These are phyloP conservation scores for Venustaconcha ellipsiformis DNA, from an alignment of 1,140 invertebrate genomes.

Conservation along the genomic window DNA sequence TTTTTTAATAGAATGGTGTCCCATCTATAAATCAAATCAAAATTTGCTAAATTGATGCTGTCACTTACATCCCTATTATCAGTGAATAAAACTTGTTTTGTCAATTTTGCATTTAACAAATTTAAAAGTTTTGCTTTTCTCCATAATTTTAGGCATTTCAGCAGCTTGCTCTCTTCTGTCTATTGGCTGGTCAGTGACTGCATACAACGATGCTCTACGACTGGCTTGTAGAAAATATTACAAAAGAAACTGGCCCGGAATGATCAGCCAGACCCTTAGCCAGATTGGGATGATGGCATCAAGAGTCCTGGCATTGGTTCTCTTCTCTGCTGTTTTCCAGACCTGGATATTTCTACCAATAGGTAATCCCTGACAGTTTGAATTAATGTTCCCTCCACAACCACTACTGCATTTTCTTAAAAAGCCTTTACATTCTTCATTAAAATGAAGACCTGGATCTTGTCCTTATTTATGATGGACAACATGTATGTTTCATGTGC, in stretches of 20 bases:
- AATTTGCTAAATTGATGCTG: too few relatives aligned
- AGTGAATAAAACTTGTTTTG: neutral
- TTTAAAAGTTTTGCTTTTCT: constrained; percentile 18
- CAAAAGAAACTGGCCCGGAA: constrained; percentile 76
- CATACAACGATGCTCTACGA: constrained; percentile 83
- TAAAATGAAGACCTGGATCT: too few relatives aligned
- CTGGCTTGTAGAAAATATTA: constrained; percentile 73
- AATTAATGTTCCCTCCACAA: constrained; percentile 1
- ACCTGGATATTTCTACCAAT: constrained; percentile 70
- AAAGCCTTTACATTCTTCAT: neutral
- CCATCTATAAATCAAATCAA: too few relatives aligned
- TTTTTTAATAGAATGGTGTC: too few relatives aligned
- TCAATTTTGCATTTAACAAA: neutral
- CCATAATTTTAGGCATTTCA: constrained; percentile 58
- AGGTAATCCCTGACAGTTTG: constrained; percentile 30
- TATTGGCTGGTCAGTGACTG: constrained; percentile 87
- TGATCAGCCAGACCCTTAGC: constrained; percentile 73
- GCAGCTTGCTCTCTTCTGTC: constrained; percentile 78
- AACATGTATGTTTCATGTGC: too few relatives aligned
- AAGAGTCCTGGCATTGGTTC: constrained; percentile 72
- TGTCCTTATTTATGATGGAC: too few relatives aligned
- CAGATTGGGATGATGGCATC: constrained; percentile 80
- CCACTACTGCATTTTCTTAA: neutral
- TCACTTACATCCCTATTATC: too few relatives aligned
- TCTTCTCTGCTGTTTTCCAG: constrained; percentile 71